A percentile compares a stretch with the other conserved stretches of the same genome.
phyloP scores from a whole-genome alignment of 1,140 invertebrate species.

The Sarcophaga peregrina region DNA sequence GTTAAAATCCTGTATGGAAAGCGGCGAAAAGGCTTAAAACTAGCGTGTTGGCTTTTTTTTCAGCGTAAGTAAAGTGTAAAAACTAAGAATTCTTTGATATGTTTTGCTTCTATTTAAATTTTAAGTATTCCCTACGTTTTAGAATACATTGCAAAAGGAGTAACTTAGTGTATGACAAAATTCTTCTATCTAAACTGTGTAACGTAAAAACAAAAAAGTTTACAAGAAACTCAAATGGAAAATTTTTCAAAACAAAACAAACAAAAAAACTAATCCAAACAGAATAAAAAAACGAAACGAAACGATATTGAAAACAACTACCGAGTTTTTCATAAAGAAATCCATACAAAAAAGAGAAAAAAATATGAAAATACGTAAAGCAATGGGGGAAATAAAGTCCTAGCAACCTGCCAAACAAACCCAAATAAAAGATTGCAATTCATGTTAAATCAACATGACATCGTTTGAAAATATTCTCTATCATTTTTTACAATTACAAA shows the following conservation, averaged over 20 bases:
- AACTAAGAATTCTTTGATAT: too few species aligned
- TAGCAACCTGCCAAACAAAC: neutral
- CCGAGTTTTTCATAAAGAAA: neutral
- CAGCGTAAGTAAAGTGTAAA: too few species aligned
- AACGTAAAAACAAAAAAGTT: neutral
- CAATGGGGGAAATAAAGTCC: neutral
- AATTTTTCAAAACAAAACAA: constrained; percentile 2
- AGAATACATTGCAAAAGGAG: too few species aligned
- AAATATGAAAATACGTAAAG: neutral
- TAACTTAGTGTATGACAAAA: too few species aligned
- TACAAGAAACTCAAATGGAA: constrained; percentile 3
- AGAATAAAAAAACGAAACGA: neutral
- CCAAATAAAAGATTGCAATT: neutral
- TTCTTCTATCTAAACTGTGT: too few species aligned
- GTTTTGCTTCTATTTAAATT: too few species aligned
- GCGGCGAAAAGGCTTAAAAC: too few species aligned
- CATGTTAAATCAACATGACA: constrained; percentile 39
- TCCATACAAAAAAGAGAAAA: neutral
- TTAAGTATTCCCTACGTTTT: too few species aligned
- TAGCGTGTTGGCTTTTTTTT: too few species aligned
- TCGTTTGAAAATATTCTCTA: constrained; percentile 25
- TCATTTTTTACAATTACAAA: constrained; percentile 16
- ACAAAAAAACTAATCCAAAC: constrained; percentile 22
- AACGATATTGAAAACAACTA: constrained; percentile 5
- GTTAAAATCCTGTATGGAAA: too few species aligned